Evolutionary conservation across 2,113 vertebrate species (phyloP), one percentile per base, ranked within the genome.

Genomic region (Alces alces): DNA sequence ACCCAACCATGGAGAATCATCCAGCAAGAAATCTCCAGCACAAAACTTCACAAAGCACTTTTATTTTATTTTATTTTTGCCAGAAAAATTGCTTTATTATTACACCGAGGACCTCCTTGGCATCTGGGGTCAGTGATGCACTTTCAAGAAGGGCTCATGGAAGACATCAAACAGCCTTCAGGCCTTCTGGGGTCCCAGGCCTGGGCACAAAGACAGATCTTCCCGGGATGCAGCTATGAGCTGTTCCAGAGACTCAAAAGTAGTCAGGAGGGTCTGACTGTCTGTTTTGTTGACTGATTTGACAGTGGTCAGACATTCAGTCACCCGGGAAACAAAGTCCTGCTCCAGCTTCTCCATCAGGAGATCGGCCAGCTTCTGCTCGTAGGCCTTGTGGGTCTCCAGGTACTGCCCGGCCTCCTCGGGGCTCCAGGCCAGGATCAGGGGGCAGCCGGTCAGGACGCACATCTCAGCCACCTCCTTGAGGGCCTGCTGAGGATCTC

Each of bases 221-320:
- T 99, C 98, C 76, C 70, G 83, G 0, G 99, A 98, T 0, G 98
- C 98, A 0, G 91, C 89, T 2, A 94, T 97, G 33, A 99, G 83
- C 70, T 98, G 98, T 19, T 98, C 97, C 66, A 99, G 96, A 21
- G 99, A 98, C 99, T 99, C 99, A 52, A 99, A 99, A 2, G 99
- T 99, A 16, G 99, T 98, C 87, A 99, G 98, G 30, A 99, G 98
- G 4, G 99, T 99, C 91, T 99, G 98, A 23, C 99, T 98, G 89
- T 99, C 99, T 0, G 99, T 99, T 97, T 99, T 99, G 98, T 99
- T 99, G 92, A 99, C 98, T 5, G 99, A 99, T 94, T 99, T 99
- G 60, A 99, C 98, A 0, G 99, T 99, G 84, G 99, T 99, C 96
- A 99, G 98, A 86, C 99, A 99, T 96, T 99, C 99, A 0, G 99